Conservation (phyloP, 2,113 vertebrate species). For the Leucopsar rothschildi region DNA sequence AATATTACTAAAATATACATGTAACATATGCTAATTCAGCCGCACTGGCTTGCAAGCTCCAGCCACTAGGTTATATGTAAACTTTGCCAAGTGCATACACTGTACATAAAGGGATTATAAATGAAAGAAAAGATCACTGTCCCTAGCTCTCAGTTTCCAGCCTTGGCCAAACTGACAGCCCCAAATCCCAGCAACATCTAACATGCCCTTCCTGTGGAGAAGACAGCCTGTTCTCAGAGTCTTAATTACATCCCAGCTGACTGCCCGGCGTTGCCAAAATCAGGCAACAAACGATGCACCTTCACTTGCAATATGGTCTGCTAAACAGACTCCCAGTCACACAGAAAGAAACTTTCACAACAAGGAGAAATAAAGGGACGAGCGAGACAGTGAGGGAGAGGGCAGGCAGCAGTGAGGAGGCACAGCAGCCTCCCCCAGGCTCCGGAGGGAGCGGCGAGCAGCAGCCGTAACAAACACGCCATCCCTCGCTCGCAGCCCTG, state of each 20-base stretch:
- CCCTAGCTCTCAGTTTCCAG: slow-evolving; percentile 79
- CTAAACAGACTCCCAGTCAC: slow-evolving; percentile 76
- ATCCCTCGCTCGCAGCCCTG: slow-evolving; percentile 41
- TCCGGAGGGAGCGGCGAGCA: slow-evolving; percentile 19
- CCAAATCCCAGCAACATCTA: slow-evolving; percentile 93
- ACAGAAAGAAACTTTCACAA: slow-evolving; percentile 74
- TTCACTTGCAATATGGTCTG: slow-evolving; percentile 88
- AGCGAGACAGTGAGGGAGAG: slow-evolving; percentile 56
- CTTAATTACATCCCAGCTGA: slow-evolving; percentile 96
- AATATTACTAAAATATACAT: slow-evolving; percentile 95
- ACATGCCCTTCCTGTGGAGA: slow-evolving; percentile 92
- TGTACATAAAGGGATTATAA: slow-evolving; percentile 92
- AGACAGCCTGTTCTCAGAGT: slow-evolving; percentile 93
- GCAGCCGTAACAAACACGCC: slow-evolving; percentile 51
- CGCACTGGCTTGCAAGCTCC: slow-evolving; percentile 71
- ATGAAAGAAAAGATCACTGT: slow-evolving; percentile 92
- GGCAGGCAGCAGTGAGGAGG: slow-evolving; percentile 45
- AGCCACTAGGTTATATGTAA: slow-evolving; percentile 80
- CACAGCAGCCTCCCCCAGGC: not conserved
- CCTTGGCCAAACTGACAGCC: slow-evolving; percentile 83
- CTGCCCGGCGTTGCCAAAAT: slow-evolving; percentile 81
- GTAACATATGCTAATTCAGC: slow-evolving; percentile 92
- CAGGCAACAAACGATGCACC: slow-evolving; percentile 85
- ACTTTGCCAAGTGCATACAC: slow-evolving; percentile 81
- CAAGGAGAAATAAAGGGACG: slow-evolving; percentile 70